phyloP scores from a whole-genome alignment of 2,888 invertebrate species.

The Nudaria mundana region DNA sequence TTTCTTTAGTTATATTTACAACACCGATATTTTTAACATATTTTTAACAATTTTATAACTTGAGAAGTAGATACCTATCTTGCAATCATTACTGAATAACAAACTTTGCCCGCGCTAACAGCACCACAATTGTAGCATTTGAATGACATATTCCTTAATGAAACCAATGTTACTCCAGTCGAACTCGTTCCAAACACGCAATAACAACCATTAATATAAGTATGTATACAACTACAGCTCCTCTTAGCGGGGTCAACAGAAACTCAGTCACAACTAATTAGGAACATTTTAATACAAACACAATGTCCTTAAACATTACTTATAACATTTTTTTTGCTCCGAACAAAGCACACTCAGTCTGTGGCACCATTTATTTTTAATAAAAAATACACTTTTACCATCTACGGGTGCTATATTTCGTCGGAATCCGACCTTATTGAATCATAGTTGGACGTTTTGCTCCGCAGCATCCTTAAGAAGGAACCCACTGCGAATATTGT shows the following conservation, averaged over 20 bases:
- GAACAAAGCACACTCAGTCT: constrained; percentile 71
- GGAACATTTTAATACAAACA: constrained; percentile 76
- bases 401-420: constrained; percentile 71
- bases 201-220: constrained; percentile 41
- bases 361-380: constrained; percentile 59
- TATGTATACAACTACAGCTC: constrained; percentile 31
- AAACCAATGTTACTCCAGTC: constrained; percentile 31
- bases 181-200: constrained; percentile 25
- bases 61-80: too few species aligned
- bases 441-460: constrained; percentile 88
- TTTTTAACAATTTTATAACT: too few species aligned
- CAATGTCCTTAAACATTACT: constrained; percentile 47
- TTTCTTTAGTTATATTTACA: too few species aligned
- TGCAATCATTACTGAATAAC: too few species aligned
- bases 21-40: too few species aligned
- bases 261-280: constrained; percentile 62
- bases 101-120: constrained; percentile 2
- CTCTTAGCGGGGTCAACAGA: constrained; percentile 48
- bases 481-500: constrained; percentile 89
- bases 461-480: constrained; percentile 87
- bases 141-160: constrained; percentile 12
- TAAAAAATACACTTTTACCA: constrained; percentile 50
- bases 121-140: constrained; percentile 8
- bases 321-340: constrained; percentile 52
- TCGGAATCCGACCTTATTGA: constrained; percentile 84